Conservation (phyloP, 2,113 vertebrate species). For the Lycaon pictus region DNA sequence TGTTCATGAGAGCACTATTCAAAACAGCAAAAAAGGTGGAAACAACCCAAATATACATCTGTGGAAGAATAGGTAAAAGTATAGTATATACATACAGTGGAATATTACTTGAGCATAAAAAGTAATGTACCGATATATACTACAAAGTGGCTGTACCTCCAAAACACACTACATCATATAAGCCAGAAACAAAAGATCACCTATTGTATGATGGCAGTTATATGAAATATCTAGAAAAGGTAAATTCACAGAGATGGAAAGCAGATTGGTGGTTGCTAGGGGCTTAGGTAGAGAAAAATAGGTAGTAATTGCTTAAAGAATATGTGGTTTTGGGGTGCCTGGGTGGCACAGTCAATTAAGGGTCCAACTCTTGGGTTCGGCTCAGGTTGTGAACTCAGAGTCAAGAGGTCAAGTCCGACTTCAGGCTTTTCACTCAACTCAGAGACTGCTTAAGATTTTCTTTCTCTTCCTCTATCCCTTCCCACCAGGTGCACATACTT, state of each 20-base stretch:
- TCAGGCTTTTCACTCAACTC: neutral
- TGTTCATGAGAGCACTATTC: neutral
- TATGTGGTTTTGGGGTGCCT: neutral
- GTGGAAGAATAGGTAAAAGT: neutral
- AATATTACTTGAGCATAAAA: conserved; percentile 11
- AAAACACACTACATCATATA: neutral
- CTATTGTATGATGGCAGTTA: neutral
- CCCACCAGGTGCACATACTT: too few species aligned
- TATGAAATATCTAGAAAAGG: neutral
- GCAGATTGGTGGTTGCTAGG: neutral
- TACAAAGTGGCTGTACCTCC: neutral
- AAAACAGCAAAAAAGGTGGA: neutral
- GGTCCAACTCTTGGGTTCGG: neutral
- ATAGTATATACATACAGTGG: neutral
- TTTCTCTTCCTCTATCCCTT: neutral
- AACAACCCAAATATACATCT: neutral
- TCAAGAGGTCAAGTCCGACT: neutral
- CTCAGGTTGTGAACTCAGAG: neutral
- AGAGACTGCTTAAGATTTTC: neutral
- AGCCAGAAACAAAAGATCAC: neutral
- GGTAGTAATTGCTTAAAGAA: neutral
- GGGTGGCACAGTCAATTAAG: neutral
- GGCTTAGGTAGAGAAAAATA: neutral
- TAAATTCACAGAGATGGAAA: neutral
- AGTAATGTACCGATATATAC: neutral